Conservation (phyloP, 2,888 invertebrate genomes). For the Tenthredo distinguenda region DNA sequence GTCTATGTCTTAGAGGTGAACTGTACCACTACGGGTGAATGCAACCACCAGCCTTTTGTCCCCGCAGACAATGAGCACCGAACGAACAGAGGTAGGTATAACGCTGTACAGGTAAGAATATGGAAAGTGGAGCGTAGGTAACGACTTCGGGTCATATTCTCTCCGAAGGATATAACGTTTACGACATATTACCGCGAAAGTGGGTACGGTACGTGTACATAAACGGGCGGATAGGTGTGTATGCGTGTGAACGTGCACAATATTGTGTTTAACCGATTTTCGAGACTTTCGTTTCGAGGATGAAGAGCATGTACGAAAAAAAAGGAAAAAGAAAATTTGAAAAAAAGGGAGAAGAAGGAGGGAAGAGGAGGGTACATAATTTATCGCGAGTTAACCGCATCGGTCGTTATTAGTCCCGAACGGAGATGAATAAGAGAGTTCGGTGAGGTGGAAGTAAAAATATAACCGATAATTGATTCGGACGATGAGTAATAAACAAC, state of each 20-base stretch:
- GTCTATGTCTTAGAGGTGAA: neutral
- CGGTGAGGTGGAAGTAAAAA: neutral
- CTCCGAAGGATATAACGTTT: slow-evolving; percentile 9
- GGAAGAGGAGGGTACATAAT: too few species aligned
- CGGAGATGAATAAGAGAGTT: neutral
- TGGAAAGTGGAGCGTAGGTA: slow-evolving; percentile 35
- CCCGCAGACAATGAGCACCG: neutral
- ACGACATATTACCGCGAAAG: slow-evolving; percentile 2
- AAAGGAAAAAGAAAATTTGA: neutral
- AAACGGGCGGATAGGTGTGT: neutral
- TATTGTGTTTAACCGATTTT: neutral
- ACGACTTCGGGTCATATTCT: neutral
- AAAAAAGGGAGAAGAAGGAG: neutral
- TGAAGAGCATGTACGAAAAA: neutral
- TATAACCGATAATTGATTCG: neutral
- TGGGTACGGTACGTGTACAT: neutral
- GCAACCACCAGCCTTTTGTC: slow-evolving; percentile 38
- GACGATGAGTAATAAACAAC: neutral
- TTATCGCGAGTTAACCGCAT: too few species aligned
- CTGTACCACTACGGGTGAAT: neutral
- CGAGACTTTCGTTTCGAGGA: neutral
- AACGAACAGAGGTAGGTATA: neutral
- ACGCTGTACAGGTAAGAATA: slow-evolving; percentile 29
- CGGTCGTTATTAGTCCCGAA: neutral
- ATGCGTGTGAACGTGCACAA: neutral